A percentile compares a stretch with the other conserved stretches of the same genome.
Evolutionary conservation across 2,888 invertebrate genomes (phyloP).

Genomic region (Ptilodon capucinus): DNA sequence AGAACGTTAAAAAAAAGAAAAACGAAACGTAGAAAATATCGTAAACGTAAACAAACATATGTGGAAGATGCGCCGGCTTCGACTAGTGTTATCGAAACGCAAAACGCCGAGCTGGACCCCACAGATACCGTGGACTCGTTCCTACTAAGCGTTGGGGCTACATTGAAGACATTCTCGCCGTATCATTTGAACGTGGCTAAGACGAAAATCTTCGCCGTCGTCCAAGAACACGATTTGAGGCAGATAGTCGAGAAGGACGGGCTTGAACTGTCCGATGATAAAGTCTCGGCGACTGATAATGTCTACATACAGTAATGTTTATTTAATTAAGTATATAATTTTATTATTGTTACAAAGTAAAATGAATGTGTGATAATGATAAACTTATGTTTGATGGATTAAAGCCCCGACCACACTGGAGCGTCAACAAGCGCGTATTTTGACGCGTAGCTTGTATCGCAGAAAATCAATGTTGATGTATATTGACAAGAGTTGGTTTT

Average conservation of each 20-base stretch:
- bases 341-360: not conserved
- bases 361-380: not conserved
- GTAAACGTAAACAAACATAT: slow-evolving; percentile 11
- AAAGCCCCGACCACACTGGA: too few relatives aligned
- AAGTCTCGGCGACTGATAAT: slow-evolving; percentile 37
- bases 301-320: slow-evolving; percentile 21
- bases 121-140: slow-evolving; percentile 71
- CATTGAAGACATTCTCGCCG: slow-evolving; percentile 67
- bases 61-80: slow-evolving; percentile 36
- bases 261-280: slow-evolving; percentile 40
- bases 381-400: too few relatives aligned
- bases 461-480: too few relatives aligned
- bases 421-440: too few relatives aligned
- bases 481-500: too few relatives aligned
- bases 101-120: slow-evolving; percentile 50
- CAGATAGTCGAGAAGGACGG: slow-evolving; percentile 65
- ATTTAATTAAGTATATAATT: not conserved
- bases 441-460: too few relatives aligned
- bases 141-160: slow-evolving; percentile 66
- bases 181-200: slow-evolving; percentile 75
- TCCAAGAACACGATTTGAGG: slow-evolving; percentile 73
- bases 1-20: slow-evolving; percentile 28
- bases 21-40: slow-evolving; percentile 21
- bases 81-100: slow-evolving; percentile 36
- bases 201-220: slow-evolving; percentile 71